Evolutionary conservation across 2,888 invertebrate species (phyloP).

Genomic region (Adineta ricciae): DNA sequence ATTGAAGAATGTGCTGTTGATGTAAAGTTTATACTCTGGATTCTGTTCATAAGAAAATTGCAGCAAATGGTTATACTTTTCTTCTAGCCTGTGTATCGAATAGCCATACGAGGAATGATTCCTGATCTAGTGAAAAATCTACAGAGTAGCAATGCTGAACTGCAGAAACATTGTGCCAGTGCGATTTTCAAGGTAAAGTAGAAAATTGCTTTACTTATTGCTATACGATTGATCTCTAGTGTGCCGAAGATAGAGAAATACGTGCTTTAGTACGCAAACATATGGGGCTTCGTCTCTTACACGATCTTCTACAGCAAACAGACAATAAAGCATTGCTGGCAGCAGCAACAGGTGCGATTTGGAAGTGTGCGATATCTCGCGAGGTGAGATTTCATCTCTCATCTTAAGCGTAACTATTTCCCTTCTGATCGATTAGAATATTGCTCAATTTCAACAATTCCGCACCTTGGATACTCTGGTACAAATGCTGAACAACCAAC

Average conservation of each 20-base stretch:
- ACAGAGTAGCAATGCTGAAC: slow-evolving; percentile 60
- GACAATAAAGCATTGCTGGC: slow-evolving; percentile 61
- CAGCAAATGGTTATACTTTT: neutral
- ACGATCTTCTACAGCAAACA: slow-evolving; percentile 63
- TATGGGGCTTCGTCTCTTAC: slow-evolving; percentile 76
- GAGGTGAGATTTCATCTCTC: neutral
- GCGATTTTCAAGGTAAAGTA: slow-evolving; percentile 65
- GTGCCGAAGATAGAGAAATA: slow-evolving; percentile 55
- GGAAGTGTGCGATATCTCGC: slow-evolving; percentile 74
- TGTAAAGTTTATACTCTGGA: slow-evolving; percentile 36
- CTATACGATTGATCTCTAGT: slow-evolving; percentile 38
- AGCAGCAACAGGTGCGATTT: slow-evolving; percentile 80
- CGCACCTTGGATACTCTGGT: slow-evolving; percentile 65
- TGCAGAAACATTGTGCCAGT: slow-evolving; percentile 75
- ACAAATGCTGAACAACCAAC: slow-evolving; percentile 61
- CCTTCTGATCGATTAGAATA: slow-evolving; percentile 55
- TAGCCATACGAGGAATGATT: slow-evolving; percentile 78
- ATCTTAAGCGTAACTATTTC: neutral
- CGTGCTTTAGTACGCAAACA: slow-evolving; percentile 72
- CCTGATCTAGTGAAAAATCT: slow-evolving; percentile 72
- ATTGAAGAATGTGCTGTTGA: slow-evolving; percentile 68
- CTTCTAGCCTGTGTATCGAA: slow-evolving; percentile 50
- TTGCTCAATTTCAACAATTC: slow-evolving; percentile 64
- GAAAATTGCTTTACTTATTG: neutral
- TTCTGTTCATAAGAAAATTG: neutral